Conservation (phyloP, 2,113 vertebrate species). For the Lepisosteus osseus region DNA sequence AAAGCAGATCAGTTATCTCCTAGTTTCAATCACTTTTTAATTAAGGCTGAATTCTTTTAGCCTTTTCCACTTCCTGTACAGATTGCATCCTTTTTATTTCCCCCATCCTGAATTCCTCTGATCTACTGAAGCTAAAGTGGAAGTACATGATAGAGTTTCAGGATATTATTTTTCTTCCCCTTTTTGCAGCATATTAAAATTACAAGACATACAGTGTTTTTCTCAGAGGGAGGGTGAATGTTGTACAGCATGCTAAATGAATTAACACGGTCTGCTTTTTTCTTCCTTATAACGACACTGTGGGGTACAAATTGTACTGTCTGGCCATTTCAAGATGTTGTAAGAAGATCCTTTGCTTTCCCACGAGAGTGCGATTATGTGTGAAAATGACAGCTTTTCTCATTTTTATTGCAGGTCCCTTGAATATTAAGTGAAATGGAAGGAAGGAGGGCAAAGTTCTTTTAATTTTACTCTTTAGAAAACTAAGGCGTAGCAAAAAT, state of each 20-base stretch:
- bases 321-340: background rate
- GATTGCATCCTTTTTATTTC: constrained; percentile 52
- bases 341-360: background rate
- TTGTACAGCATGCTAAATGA: background rate
- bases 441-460: too few species aligned
- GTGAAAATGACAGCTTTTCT: background rate
- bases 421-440: too few species aligned
- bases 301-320: background rate
- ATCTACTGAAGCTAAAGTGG: constrained; percentile 57
- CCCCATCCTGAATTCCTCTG: constrained; percentile 33
- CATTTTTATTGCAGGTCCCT: too few species aligned
- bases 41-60: constrained; percentile 67
- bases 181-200: background rate
- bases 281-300: background rate
- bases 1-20: constrained; percentile 63
- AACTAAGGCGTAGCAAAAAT: too few species aligned
- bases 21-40: constrained; percentile 62
- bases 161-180: background rate
- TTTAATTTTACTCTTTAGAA: too few species aligned
- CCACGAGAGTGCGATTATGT: background rate
- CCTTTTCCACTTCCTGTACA: constrained; percentile 60
- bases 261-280: background rate
- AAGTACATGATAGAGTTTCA: constrained; percentile 49
- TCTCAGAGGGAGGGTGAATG: background rate
- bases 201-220: background rate